Percentiles rank a stretch among this genome's conserved stretches.
These are phyloP conservation scores for Tauraco erythrolophus DNA, from an alignment of 2,113 vertebrate genomes.

Conservation along the genomic window DNA sequence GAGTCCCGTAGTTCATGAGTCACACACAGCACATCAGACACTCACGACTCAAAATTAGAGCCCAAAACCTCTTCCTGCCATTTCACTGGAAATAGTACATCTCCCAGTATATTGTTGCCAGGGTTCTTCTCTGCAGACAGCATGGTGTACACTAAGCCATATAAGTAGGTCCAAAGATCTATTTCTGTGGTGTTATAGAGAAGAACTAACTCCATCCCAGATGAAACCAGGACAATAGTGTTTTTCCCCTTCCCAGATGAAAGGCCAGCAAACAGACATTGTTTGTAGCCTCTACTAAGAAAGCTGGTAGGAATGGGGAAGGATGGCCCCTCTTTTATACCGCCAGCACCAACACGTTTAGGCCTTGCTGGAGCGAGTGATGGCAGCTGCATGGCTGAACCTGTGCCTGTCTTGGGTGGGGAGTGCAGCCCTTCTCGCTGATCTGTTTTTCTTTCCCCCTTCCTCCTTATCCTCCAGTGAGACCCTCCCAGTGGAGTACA, in stretches of 20 bases:
- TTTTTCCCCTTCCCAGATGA: background rate
- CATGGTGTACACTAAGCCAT: background rate
- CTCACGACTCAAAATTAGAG: background rate
- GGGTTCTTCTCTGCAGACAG: background rate
- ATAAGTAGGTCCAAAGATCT: background rate
- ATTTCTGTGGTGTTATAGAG: background rate
- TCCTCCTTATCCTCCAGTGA: slow-evolving; percentile 76
- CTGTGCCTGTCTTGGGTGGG: background rate
- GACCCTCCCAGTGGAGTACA: slow-evolving; percentile 87
- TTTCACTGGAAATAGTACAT: background rate
- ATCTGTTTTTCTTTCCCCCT: background rate
- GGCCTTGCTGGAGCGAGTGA: background rate
- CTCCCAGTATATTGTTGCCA: background rate
- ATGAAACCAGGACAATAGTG: too few relatives aligned
- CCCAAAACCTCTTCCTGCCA: background rate
- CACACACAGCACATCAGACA: background rate
- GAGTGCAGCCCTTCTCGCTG: background rate
- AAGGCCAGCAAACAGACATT: background rate
- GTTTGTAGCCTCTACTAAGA: background rate
- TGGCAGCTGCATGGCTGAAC: background rate
- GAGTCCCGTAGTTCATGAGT: background rate
- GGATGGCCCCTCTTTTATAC: background rate
- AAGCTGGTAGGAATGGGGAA: background rate
- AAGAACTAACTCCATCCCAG: background rate
- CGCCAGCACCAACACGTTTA: background rate